These are phyloP conservation scores for Julus scanicus DNA, from an alignment of 2,888 invertebrate genomes.

Conservation along the genomic window DNA sequence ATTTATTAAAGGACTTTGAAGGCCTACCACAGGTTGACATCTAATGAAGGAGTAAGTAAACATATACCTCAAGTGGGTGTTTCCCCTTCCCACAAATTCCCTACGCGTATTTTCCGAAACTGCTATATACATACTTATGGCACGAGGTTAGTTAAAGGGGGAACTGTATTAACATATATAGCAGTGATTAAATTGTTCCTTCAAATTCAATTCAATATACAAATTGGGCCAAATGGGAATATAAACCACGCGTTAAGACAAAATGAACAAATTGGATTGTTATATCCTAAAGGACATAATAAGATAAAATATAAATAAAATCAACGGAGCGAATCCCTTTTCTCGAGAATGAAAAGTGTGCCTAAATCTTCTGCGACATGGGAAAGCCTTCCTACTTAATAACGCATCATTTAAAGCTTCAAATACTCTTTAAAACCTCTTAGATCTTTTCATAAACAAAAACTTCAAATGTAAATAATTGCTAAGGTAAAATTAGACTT, in stretches of 20 bases:
- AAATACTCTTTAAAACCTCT: background rate
- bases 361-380: background rate
- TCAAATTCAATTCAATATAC: background rate
- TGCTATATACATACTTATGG: background rate
- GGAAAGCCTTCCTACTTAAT: background rate
- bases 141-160: background rate
- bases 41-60: background rate
- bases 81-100: background rate
- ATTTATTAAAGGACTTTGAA: background rate
- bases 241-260: background rate
- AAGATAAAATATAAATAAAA: background rate
- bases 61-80: background rate
- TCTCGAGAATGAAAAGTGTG: background rate
- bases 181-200: background rate
- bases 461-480: background rate
- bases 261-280: slow-evolving; percentile 6
- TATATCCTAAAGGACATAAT: background rate
- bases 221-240: slow-evolving; percentile 24
- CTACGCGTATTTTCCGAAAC: background rate
- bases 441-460: too few species aligned
- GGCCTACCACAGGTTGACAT: background rate
- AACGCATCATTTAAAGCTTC: background rate
- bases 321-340: background rate
- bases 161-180: background rate
- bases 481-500: background rate